These are phyloP conservation scores for Serinus canaria DNA, from an alignment of 2,113 vertebrate genomes.

Conservation along the genomic window DNA sequence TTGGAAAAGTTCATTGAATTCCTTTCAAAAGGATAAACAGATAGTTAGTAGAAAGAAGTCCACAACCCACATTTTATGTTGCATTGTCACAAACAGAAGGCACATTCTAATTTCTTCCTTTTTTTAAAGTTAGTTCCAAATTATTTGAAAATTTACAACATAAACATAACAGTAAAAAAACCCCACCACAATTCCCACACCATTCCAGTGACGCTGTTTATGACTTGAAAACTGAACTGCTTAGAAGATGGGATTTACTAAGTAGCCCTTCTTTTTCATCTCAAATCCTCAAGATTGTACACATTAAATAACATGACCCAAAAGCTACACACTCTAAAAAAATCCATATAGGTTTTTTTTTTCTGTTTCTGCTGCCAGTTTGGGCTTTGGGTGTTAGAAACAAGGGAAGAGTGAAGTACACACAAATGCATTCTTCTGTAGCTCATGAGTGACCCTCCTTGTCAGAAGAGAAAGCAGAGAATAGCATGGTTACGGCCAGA, in stretches of 20 bases:
- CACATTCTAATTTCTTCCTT: neutral
- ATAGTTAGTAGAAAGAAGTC: neutral
- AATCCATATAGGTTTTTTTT: fast-evolving
- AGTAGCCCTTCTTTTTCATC: neutral
- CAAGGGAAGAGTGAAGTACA: neutral
- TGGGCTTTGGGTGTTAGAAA: neutral
- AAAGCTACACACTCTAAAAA: neutral
- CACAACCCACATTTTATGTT: neutral
- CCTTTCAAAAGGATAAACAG: neutral
- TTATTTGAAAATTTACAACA: neutral
- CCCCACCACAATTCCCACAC: too few relatives aligned
- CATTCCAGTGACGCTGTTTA: too few relatives aligned
- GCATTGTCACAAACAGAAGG: neutral
- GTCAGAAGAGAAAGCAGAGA: neutral
- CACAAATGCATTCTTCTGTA: neutral
- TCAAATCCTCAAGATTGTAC: neutral
- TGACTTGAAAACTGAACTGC: neutral
- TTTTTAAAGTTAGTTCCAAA: neutral
- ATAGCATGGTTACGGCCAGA: neutral
- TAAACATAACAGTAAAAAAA: neutral
- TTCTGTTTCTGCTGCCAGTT: neutral
- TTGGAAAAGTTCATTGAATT: neutral
- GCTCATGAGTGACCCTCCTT: neutral
- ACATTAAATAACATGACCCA: neutral
- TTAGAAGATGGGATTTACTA: neutral